phyloP scores from a whole-genome alignment of 2,797 vertebrate species.

The Hippocampus kuda region DNA sequence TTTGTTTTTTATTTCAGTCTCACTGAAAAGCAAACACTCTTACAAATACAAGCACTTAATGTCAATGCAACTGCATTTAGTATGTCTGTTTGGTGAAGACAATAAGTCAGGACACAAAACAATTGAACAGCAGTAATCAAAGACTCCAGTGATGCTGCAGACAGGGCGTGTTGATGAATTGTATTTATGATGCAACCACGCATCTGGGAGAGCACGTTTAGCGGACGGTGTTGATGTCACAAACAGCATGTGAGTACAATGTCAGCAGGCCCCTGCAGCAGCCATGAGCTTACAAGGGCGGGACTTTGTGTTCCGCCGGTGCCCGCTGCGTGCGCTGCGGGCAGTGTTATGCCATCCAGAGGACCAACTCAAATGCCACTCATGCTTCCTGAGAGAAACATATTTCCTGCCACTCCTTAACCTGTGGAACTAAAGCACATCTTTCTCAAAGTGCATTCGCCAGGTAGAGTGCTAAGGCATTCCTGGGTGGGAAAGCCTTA shows the following conservation, averaged over 20 bases:
- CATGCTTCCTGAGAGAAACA: constrained; percentile 36
- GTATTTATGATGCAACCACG: constrained; percentile 17
- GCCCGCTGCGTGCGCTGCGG: constrained; percentile 6
- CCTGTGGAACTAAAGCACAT: constrained; percentile 50
- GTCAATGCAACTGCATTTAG: constrained; percentile 23
- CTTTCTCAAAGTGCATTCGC: constrained; percentile 45
- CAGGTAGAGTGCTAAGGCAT: constrained; percentile 50
- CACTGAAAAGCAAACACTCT: constrained; percentile 1
- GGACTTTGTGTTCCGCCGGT: constrained; percentile 18
- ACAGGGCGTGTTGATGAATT: constrained; percentile 9
- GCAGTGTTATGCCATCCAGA: constrained; percentile 45
- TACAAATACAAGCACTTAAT: constrained; percentile 40
- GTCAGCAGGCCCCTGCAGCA: constrained; percentile 21
- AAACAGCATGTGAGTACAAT: constrained; percentile 20
- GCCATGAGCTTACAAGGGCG: constrained; percentile 3
- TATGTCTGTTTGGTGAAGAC: constrained; percentile 22
- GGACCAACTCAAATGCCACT: constrained; percentile 37
- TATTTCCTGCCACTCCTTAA: constrained; percentile 64
- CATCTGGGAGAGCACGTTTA: constrained; percentile 26
- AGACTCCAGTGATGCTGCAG: constrained; percentile 23
- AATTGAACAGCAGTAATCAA: constrained; percentile 29
- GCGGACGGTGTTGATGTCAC: neutral
- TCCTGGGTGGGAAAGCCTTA: constrained; percentile 21
- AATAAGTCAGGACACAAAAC: constrained; percentile 23
- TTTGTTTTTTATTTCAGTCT: constrained; percentile 50